Conservation (phyloP, 2,113 vertebrate species). For the Sprattus sprattus region DNA sequence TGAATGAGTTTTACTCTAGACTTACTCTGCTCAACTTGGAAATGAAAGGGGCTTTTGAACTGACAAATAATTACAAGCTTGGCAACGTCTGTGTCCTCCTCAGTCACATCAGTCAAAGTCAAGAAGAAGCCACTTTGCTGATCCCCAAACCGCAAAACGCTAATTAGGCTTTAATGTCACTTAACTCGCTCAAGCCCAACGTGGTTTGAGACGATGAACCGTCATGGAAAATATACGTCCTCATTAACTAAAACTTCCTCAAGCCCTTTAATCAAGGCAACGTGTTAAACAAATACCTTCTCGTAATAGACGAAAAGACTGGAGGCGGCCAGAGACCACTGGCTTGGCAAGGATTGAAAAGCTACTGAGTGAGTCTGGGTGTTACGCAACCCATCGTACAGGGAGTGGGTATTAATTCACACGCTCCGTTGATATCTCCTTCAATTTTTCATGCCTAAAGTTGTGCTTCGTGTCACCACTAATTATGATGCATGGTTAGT, state of each 20-base stretch:
- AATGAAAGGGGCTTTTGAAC: not conserved
- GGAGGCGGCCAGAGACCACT: constrained; percentile 20
- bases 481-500: not conserved
- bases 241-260: constrained; percentile 8
- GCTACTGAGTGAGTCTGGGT: not conserved
- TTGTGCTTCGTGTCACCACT: not conserved
- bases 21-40: constrained; percentile 23
- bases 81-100: constrained; percentile 29
- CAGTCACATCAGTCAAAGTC: constrained; percentile 34
- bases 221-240: not conserved
- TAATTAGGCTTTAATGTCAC: constrained; percentile 16
- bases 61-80: constrained; percentile 36
- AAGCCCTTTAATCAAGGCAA: constrained; percentile 26
- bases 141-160: constrained; percentile 2
- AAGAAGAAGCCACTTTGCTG: not conserved
- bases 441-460: not conserved
- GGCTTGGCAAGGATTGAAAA: constrained; percentile 30
- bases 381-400: not conserved
- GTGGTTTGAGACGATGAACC: constrained; percentile 4
- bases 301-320: not conserved
- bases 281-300: constrained; percentile 29
- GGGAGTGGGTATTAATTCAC: not conserved
- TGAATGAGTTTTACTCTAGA: constrained; percentile 22
- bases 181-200: not conserved
- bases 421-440: not conserved